Base-by-base conservation (phyloP, 2,113 vertebrate genomes). In the Nipponia nippon region DNA sequence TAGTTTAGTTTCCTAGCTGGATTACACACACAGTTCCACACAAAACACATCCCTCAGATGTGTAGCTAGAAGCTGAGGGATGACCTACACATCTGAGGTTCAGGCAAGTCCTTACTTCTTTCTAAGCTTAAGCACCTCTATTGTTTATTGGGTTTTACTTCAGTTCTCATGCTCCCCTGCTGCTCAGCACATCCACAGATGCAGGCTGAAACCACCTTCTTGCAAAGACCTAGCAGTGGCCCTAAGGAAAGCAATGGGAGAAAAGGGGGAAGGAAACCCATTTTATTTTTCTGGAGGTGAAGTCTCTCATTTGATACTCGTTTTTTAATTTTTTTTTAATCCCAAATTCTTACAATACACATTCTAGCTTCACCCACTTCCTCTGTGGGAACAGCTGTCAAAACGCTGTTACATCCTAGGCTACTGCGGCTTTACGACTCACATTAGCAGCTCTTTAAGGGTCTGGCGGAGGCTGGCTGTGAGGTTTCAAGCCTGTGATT, bases 341-440 rank as follows among this genome's bases (percentile, higher is more conserved):
- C 83, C 89, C 81, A 34, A 46, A 83, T 96, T 97, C 94, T 97
- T 75, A 90, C 90, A 87, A 79, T 79, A 89, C 32, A 40, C 94
- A 95, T 94, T 98, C 97, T 96, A 97, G 94, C 97, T 98, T 98
- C 98, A 97, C 98, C 98, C 98, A 98, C 98, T 98, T 99, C 98
- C 98, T 98, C 97, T 97, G 97, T 20, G 97, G 98, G 97, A 98
- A 98, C 98, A 99, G 99, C 98, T 99, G 98, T 99, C 96, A 98
- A 98, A 99, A 98, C 95, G 93, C 97, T 91, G 96, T 93, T 92
- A 95, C 97, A 98, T 98, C 98, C 98, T 95, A 96, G 90, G 89
- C 61, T 95, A 96, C 98, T 96, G 86, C 61, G 98, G 97, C 98
- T 98, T 98, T 97, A 97, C 96, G 84, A 92, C 97, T 98, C 97